Conservation (phyloP, 2,113 vertebrate species). For the Cyanoramphus novaezelandiae region DNA sequence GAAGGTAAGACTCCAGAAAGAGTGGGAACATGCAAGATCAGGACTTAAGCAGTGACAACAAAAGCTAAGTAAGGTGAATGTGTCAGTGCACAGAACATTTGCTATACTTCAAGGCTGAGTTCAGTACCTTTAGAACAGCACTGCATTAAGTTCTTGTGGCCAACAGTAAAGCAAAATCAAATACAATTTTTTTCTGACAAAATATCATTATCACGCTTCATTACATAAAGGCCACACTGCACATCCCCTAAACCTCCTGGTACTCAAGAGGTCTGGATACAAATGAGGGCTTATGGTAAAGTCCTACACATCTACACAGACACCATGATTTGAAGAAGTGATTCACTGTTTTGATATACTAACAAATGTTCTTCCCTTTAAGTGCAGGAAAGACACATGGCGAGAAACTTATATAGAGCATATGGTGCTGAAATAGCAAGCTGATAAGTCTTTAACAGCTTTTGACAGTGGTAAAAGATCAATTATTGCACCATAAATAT, state of each 20-base stretch:
- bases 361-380: constrained; percentile 65
- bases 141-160: background rate
- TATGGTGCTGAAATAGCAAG: constrained; percentile 75
- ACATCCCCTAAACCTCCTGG: background rate
- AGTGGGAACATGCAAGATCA: background rate
- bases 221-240: background rate
- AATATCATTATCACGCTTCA: background rate
- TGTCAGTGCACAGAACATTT: background rate
- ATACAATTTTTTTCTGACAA: background rate
- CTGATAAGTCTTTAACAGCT: constrained; percentile 70
- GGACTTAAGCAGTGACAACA: background rate
- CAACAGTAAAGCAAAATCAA: background rate
- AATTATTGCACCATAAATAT: constrained; percentile 74
- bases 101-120: background rate
- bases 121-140: background rate
- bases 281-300: background rate
- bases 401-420: constrained; percentile 61
- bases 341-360: constrained; percentile 60
- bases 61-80: background rate
- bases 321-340: background rate
- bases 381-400: constrained; percentile 66
- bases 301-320: background rate
- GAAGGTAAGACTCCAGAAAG: background rate
- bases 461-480: constrained; percentile 75
- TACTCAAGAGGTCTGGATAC: background rate